These are phyloP conservation scores for Enteromius trimaculatus DNA, from an alignment of 2,797 vertebrate genomes.

Conservation along the genomic window DNA sequence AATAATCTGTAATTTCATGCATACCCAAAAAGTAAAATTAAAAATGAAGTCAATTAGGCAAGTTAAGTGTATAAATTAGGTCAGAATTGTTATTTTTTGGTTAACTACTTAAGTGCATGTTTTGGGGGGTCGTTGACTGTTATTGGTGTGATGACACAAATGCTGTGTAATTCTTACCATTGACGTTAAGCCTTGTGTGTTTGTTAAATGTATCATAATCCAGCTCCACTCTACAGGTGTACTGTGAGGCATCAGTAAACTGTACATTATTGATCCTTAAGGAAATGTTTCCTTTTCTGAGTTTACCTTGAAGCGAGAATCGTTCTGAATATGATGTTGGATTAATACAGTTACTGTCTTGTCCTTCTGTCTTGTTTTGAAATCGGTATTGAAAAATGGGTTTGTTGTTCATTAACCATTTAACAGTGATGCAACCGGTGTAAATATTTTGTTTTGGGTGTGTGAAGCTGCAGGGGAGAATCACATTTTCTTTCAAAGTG, in stretches of 20 bases:
- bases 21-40: neutral
- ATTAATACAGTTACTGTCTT: neutral
- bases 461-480: conserved; percentile 52
- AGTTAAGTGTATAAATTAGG: no score
- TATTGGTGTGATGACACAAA: neutral
- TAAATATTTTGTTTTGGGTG: conserved; percentile 50
- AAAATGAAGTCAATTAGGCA: neutral
- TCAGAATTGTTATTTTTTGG: no score
- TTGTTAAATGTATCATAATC: neutral
- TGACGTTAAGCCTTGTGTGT: conserved; percentile 21
- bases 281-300: conserved; percentile 43
- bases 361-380: neutral
- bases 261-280: conserved; percentile 37
- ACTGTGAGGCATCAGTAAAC: conserved; percentile 30
- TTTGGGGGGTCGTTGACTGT: neutral
- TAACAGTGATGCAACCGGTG: conserved; percentile 27
- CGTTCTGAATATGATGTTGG: neutral
- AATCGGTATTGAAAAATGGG: conserved; percentile 44
- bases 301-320: conserved; percentile 36
- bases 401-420: neutral
- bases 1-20: neutral
- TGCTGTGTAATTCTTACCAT: conserved; percentile 18
- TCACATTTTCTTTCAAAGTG: neutral
- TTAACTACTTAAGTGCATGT: no score
- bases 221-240: conserved; percentile 53